These are phyloP conservation scores for Malurus elegans DNA, from an alignment of 2,113 vertebrate species.

Conservation along the genomic window DNA sequence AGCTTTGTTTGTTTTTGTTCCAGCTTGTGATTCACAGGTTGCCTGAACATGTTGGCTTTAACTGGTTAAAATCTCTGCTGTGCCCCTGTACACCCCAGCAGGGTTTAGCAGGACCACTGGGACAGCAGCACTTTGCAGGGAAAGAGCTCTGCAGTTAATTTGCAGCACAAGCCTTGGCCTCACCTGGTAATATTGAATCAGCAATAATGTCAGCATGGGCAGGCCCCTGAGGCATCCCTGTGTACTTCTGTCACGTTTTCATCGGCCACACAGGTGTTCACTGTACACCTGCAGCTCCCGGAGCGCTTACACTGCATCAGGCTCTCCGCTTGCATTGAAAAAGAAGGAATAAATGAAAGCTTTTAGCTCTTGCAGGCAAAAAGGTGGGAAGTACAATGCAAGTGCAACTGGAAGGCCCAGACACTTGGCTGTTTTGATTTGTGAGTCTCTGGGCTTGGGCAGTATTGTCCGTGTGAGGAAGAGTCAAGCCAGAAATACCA, in stretches of 20 bases:
- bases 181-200: not conserved
- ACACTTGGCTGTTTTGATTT: not conserved
- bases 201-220: not conserved
- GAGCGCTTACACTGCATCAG: not conserved
- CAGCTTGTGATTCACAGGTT: not conserved
- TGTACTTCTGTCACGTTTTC: not conserved
- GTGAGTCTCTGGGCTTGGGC: slow-evolving; percentile 4
- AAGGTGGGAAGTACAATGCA: not conserved
- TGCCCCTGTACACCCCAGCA: not conserved
- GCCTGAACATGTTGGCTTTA: not conserved
- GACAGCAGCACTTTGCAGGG: not conserved
- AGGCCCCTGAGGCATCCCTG: not conserved
- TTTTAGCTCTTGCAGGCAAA: not conserved
- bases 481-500: slow-evolving; percentile 19
- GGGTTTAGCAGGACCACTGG: not conserved
- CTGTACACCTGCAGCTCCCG: not conserved
- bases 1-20: not conserved
- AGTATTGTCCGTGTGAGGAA: not conserved
- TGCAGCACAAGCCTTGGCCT: not conserved
- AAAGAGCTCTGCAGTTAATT: not conserved
- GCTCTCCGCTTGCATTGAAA: not conserved
- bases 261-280: rapidly evolving
- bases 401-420: not conserved
- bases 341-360: not conserved
- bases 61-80: not conserved